Percentiles rank a stretch among this genome's conserved stretches.
Evolutionary conservation across 2,797 vertebrate species (phyloP).

Genomic region (Bryconaethiops microstoma): DNA sequence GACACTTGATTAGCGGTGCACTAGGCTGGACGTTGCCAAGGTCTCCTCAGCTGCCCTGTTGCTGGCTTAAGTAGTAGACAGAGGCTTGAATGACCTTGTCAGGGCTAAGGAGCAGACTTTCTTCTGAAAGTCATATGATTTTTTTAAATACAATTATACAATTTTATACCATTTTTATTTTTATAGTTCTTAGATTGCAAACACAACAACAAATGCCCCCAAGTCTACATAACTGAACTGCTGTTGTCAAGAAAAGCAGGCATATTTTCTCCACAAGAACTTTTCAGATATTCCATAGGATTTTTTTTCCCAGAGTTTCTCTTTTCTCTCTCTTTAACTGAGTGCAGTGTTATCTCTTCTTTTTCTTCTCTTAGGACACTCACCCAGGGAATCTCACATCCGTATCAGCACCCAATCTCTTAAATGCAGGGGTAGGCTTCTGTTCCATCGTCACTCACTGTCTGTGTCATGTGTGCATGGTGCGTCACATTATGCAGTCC

Average conservation of each 20-base stretch:
- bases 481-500: background rate
- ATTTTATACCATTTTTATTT: no score
- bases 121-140: background rate
- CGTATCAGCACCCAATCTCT: slow-evolving; percentile 84
- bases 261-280: background rate
- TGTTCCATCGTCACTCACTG: slow-evolving; percentile 57
- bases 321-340: slow-evolving; percentile 6
- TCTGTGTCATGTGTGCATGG: slow-evolving; percentile 24
- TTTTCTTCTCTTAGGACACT: slow-evolving; percentile 74
- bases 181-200: no score
- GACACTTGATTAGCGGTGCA: background rate
- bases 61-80: slow-evolving; percentile 73
- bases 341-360: background rate
- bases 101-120: background rate
- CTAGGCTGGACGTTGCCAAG: background rate
- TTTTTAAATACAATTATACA: no score
- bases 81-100: slow-evolving; percentile 52
- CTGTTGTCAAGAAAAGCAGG: background rate
- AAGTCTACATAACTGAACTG: background rate
- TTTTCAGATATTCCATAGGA: background rate
- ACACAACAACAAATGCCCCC: background rate
- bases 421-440: slow-evolving; percentile 83
- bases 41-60: slow-evolving; percentile 72
- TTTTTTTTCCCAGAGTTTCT: slow-evolving; percentile 40
- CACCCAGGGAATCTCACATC: slow-evolving; percentile 81